Evolutionary conservation across 2,113 vertebrate genomes (phyloP).

Genomic region (Cryptomyrus ogoouensis): DNA sequence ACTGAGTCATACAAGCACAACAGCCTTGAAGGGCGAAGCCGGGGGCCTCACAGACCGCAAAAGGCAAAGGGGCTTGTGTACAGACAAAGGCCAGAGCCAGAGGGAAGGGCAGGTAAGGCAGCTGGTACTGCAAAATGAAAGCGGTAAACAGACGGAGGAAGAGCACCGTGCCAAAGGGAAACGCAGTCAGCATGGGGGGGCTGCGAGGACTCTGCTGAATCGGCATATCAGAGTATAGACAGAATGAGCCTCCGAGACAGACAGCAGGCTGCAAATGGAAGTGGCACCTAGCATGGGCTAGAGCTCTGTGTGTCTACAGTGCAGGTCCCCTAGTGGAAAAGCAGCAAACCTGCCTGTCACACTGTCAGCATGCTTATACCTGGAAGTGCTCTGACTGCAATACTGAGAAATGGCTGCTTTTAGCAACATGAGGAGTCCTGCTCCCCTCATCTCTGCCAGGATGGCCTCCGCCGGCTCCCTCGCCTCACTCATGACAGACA

Average conservation of each 20-base stretch:
- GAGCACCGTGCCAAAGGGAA: background rate
- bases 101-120: background rate
- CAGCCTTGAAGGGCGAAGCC: background rate
- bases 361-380: background rate
- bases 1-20: background rate
- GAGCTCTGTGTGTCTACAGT: background rate
- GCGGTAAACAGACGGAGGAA: background rate
- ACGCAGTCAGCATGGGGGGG: background rate
- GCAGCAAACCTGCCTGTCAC: background rate
- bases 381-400: background rate
- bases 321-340: background rate
- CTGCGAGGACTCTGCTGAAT: background rate
- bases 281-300: background rate
- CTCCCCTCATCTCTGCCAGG: too few relatives aligned
- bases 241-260: background rate
- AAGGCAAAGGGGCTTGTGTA: conserved; percentile 24
- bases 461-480: background rate
- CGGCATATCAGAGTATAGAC: background rate
- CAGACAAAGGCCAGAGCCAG: background rate
- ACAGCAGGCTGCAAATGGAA: background rate
- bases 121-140: background rate
- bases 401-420: background rate
- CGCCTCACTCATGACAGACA: background rate
- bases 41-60: background rate
- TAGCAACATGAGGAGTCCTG: background rate